Evolutionary conservation across 2,888 invertebrate genomes (phyloP).

Genomic region (Dermolepida albohirtum): DNA sequence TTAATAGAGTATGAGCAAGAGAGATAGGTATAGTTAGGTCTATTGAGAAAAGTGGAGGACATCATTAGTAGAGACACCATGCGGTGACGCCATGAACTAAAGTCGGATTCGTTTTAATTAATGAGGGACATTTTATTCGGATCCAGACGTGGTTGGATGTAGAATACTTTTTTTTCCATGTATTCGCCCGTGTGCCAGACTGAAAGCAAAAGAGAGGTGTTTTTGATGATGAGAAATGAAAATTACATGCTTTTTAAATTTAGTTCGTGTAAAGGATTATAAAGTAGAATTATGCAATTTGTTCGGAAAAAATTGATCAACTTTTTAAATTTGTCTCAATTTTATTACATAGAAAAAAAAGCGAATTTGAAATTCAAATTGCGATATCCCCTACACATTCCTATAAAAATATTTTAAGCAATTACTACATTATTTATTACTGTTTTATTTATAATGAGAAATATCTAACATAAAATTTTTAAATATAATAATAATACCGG

Average conservation of each 20-base stretch:
- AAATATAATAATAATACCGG: no score
- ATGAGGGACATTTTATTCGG: conserved; percentile 41
- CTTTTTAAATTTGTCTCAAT: no score
- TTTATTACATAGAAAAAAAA: no score
- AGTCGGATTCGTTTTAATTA: conserved; percentile 33
- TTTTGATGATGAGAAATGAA: conserved; percentile 16
- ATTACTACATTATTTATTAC: no score
- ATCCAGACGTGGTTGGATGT: conserved; percentile 21
- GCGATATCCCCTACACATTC: no score
- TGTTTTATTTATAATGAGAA: no score
- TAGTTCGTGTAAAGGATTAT: no score
- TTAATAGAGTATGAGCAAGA: conserved; percentile 16
- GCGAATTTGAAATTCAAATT: no score
- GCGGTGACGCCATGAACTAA: conserved; percentile 29
- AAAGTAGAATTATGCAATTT: no score
- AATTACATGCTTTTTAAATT: not conserved
- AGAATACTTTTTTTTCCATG: not conserved
- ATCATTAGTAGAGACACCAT: conserved; percentile 35
- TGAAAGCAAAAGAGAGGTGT: conserved; percentile 15
- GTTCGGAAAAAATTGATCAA: no score
- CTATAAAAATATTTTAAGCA: no score
- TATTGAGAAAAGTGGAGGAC: conserved; percentile 7
- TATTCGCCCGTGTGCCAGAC: not conserved
- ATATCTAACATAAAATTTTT: no score
- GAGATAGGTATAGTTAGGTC: not conserved